Base-by-base conservation (phyloP, 92 coral and sea anemone species). In the Muricea muricata region DNA sequence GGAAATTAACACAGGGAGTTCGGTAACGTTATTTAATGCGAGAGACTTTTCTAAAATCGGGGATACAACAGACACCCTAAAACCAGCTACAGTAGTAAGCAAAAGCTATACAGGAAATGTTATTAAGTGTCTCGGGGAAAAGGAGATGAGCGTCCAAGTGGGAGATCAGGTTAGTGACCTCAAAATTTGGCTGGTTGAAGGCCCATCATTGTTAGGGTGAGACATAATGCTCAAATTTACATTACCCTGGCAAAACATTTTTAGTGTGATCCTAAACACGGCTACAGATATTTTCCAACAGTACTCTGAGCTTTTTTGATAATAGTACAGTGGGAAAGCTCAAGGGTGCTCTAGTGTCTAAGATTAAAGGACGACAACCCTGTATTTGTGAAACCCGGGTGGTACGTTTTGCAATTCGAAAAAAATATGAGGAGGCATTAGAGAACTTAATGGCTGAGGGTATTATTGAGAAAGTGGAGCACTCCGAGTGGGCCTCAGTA, bases 371-470 rank as follows among this genome's bases (percentile, higher is more conserved):
- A 47, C 33, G 81, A 34, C 12, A 84, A 57, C 24, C 74, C 83
- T 12, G 75, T 84, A 37, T 75, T 84, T 47, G 35, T 54, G 37
- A 84, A 63, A 77, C 82, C 87, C 12, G 52, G 89, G 78, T 78
- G 14, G 91, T 91, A 33, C 87, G 85, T 20, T 91, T 88, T 48
- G 85, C 91, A 21, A 58, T 91, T 39, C 88, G 94, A 0, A 24
- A 56, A 23, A 30, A 88, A 69, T 88, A 85, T 67, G 86, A 87
- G 39, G 63, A 31, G 24, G 65, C 89, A 6, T 67, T 52, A 52
- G 60, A 52, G 21, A 52, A 52, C 1, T 7, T 52, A 52, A 25
- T 52, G 0, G 0, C 18, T 18, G 83, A 82, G 28, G 86, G 70
- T 60, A 82, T 87, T 31, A 87, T 86, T 18, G 88, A 86, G 55